phyloP scores from a whole-genome alignment of 2,888 invertebrate genomes.

The Apodemia hepburni region DNA sequence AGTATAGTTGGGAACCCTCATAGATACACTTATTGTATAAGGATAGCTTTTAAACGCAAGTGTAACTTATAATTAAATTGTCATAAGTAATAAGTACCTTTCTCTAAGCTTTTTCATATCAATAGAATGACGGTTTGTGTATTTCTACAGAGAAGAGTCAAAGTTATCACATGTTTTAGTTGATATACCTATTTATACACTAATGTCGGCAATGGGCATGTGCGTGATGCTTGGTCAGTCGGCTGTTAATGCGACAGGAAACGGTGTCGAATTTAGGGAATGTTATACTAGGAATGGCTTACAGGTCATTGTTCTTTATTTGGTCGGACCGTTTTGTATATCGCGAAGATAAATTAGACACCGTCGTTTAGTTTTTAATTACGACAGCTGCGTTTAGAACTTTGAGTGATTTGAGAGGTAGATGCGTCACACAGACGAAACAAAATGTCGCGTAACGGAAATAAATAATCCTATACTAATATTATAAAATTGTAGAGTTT shows the following conservation, averaged over 20 bases:
- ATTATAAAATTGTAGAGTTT: no score
- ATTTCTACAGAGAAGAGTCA: background rate
- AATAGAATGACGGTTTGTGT: background rate
- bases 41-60: no score
- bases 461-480: no score
- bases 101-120: no score
- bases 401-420: conserved; percentile 23
- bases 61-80: no score
- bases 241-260: conserved; percentile 67
- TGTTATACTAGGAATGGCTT: conserved; percentile 64
- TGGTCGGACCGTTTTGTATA: conserved; percentile 56
- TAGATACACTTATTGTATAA: no score
- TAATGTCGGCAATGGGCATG: conserved; percentile 35
- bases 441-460: no score
- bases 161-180: background rate
- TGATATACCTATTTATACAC: conserved; percentile 14
- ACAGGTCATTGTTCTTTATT: conserved; percentile 73
- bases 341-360: conserved; percentile 59
- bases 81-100: no score
- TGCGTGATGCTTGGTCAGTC: conserved; percentile 47
- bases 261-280: conserved; percentile 74
- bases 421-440: background rate
- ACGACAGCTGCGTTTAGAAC: conserved; percentile 36
- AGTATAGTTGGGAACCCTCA: no score
- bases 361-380: conserved; percentile 46